Conservation (phyloP, 2,113 vertebrate genomes). For the Prochilodus magdalenae region DNA sequence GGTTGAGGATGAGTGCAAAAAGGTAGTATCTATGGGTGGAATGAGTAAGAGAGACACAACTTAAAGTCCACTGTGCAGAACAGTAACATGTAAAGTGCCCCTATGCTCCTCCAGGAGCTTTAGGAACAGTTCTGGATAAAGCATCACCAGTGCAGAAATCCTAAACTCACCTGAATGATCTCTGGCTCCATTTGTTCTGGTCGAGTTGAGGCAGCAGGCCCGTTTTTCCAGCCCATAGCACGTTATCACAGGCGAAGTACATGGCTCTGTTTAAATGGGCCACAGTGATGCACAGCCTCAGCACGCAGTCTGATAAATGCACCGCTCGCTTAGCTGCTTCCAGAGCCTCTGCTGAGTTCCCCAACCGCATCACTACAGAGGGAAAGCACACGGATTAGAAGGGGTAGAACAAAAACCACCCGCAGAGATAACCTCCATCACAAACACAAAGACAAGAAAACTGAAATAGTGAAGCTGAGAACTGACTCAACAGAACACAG, state of each 20-base stretch:
- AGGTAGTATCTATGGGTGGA: slow-evolving; percentile 85
- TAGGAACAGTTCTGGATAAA: too few species aligned
- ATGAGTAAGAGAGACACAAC: neutral
- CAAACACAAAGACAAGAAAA: too few species aligned
- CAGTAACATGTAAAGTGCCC: too few species aligned
- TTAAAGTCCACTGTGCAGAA: too few species aligned
- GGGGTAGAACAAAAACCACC: too few species aligned
- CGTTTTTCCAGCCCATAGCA: slow-evolving; percentile 87
- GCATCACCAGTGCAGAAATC: neutral
- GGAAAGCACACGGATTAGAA: neutral
- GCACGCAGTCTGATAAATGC: slow-evolving; percentile 88
- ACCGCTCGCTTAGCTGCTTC: slow-evolving; percentile 87
- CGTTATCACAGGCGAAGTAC: slow-evolving; percentile 93
- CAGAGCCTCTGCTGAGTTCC: slow-evolving; percentile 88
- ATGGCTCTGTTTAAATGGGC: slow-evolving; percentile 90
- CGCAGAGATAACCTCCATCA: too few species aligned
- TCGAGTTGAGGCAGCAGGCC: slow-evolving; percentile 81
- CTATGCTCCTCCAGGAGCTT: too few species aligned
- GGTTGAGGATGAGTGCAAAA: slow-evolving; percentile 89
- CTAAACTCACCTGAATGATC: slow-evolving; percentile 85
- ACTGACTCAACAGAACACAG: too few species aligned
- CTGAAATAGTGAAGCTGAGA: too few species aligned
- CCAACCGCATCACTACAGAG: slow-evolving; percentile 85
- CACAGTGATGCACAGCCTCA: slow-evolving; percentile 90
- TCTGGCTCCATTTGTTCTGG: slow-evolving; percentile 90